phyloP scores from a whole-genome alignment of 2,797 vertebrate genomes.

The Phataginus tricuspis region DNA sequence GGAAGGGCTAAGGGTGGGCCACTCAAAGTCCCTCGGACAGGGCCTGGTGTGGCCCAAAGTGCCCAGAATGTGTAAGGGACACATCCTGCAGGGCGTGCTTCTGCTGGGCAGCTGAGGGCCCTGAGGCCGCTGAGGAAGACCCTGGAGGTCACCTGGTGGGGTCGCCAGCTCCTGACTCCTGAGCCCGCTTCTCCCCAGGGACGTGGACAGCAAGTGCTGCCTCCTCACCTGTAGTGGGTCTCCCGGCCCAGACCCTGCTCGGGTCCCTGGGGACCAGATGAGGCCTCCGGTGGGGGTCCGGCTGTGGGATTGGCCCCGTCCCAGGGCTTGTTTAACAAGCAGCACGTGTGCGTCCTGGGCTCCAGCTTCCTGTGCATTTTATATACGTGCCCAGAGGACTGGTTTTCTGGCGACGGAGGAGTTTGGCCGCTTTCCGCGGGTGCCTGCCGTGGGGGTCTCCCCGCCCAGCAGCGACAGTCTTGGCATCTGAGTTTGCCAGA shows the following conservation, averaged over 20 bases:
- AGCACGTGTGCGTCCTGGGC: not conserved
- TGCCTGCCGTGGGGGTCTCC: not conserved
- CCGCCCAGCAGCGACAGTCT: not conserved
- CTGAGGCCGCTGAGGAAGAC: not conserved
- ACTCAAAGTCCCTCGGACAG: too few species aligned
- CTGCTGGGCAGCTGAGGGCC: not conserved
- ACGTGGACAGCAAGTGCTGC: too few species aligned
- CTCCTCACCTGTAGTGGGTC: not conserved
- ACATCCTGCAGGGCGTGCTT: fast-evolving
- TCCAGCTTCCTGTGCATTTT: not conserved
- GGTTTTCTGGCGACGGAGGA: not conserved
- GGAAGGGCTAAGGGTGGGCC: too few species aligned
- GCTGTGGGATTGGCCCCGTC: not conserved
- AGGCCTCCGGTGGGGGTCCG: not conserved
- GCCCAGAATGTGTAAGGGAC: too few species aligned
- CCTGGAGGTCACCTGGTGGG: not conserved
- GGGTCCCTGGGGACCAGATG: not conserved
- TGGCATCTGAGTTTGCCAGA: conserved; percentile 9
- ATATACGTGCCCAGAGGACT: not conserved
- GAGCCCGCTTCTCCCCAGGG: too few species aligned
- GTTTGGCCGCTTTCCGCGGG: not conserved
- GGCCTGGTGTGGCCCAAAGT: too few species aligned
- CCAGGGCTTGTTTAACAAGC: not conserved
- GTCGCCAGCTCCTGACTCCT: not conserved
- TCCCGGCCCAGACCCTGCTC: fast-evolving